Percentiles rank a stretch among this genome's conserved stretches.
Conservation (phyloP, 2,888 invertebrate species). For the Loripinus fragilis region DNA sequence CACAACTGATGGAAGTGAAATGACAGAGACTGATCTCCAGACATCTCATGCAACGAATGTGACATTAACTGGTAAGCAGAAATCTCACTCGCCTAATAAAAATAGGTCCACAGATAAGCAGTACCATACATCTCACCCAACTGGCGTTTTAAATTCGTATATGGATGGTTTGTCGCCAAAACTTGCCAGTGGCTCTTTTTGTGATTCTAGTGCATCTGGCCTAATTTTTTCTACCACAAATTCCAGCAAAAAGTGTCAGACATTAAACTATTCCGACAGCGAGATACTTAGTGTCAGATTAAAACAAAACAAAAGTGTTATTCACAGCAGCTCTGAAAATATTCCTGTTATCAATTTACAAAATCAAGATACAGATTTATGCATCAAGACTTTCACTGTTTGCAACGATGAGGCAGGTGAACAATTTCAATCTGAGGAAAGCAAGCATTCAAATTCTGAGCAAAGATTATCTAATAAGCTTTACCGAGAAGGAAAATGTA, state of each 20-base stretch:
- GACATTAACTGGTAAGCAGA: too few relatives aligned
- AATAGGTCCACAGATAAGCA: too few relatives aligned
- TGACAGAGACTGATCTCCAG: too few relatives aligned
- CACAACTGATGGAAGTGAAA: too few relatives aligned
- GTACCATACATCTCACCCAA: too few relatives aligned
- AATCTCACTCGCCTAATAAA: too few relatives aligned
- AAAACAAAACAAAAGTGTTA: slow-evolving; percentile 1
- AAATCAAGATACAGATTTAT: slow-evolving; percentile 14
- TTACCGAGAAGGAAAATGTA: background rate
- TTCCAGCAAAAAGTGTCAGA: background rate
- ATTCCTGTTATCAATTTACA: slow-evolving; percentile 24
- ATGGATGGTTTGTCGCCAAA: too few relatives aligned
- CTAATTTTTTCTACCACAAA: too few relatives aligned
- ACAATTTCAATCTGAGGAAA: background rate
- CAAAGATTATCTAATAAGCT: background rate
- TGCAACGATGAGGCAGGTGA: slow-evolving; percentile 7
- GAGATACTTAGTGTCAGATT: slow-evolving; percentile 5
- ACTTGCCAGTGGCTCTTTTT: too few relatives aligned
- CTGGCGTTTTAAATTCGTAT: too few relatives aligned
- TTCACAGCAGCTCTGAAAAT: slow-evolving; percentile 25
- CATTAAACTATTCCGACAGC: background rate
- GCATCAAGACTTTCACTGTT: background rate
- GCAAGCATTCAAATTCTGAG: slow-evolving; percentile 2
- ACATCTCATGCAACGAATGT: too few relatives aligned
- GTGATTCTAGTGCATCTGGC: too few relatives aligned